Percentiles rank a stretch among this genome's conserved stretches.
Evolutionary conservation across 2,113 vertebrate genomes (phyloP).

Genomic region (Circaetus cinerascens): DNA sequence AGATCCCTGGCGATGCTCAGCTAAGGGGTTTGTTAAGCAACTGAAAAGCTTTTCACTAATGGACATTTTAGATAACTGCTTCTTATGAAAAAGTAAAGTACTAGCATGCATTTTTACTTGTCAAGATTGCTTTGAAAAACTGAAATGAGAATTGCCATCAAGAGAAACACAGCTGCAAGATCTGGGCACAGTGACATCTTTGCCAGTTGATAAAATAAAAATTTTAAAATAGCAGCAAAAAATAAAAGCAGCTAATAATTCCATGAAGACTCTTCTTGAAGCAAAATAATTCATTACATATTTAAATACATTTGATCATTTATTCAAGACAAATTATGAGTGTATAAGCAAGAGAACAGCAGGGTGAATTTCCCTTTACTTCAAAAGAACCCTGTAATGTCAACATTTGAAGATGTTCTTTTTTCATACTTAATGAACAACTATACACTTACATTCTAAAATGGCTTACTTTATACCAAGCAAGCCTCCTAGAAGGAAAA

Average conservation of each 20-base stretch:
- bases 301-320: constrained; percentile 23
- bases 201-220: neutral
- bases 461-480: neutral
- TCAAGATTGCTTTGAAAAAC: neutral
- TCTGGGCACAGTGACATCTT: neutral
- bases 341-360: neutral
- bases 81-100: neutral
- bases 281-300: neutral
- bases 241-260: neutral
- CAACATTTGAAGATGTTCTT: neutral
- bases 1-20: neutral
- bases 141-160: neutral
- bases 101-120: neutral
- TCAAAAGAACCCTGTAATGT: neutral
- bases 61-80: neutral
- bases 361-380: neutral
- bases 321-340: constrained; percentile 15
- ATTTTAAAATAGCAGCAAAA: neutral
- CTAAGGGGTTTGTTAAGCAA: neutral
- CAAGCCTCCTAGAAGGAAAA: neutral
- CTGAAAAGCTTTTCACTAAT: neutral
- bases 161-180: neutral
- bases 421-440: neutral
- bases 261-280: neutral
- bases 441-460: neutral